Evolutionary conservation across 2,113 vertebrate species (phyloP), one percentile per base, ranked within the genome.

Genomic region (Chiloscyllium plagiosum): DNA sequence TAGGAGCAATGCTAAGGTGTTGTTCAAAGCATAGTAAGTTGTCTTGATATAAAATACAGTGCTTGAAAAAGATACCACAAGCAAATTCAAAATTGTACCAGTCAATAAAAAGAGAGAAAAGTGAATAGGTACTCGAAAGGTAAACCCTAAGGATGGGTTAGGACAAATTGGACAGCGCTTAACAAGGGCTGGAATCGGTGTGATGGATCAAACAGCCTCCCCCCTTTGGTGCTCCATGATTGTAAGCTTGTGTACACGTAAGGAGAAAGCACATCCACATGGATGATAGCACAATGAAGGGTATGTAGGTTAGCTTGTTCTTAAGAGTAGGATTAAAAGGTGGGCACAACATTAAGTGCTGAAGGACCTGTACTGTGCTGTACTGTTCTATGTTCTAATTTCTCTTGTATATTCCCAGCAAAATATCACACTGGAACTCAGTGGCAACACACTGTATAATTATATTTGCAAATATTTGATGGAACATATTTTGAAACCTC

Each of bases 381-480:
- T 47, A 47, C 42, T 47, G 42, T 47, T 47, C 42, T 47, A 47
- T 47, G 42, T 47, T 47, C 42, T 47, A 93, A 24, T 22, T 68
- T 61, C 85, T 37, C n/a, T 33, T 15, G 37, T 2, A 50, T 17
- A 93, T 6, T 93, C 33, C 17, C 12, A 13, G 4, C 80, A 83
- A 83, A 87, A 26, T 50, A 52, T 52, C 37, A 93, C 61, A 66
- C 61, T 0, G 66, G 19, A 93, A 68, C 90, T 17, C 61, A 93
- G 56, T 6, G 2, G 56, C 4, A 8, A 52, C 65, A 93, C 90
- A 66, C 22, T 2, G 33, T 15, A 10, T 56, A n/a, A 61, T 93
- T 66, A 93, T 17, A n/a, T 93, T 93, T 93, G 90, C 90, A 93
- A 90, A 61, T 93, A n/a, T 93, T 93, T 68, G 61, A n/a, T 37